Conservation (phyloP, 1,140 invertebrate species). For the Carposina sasakii region DNA sequence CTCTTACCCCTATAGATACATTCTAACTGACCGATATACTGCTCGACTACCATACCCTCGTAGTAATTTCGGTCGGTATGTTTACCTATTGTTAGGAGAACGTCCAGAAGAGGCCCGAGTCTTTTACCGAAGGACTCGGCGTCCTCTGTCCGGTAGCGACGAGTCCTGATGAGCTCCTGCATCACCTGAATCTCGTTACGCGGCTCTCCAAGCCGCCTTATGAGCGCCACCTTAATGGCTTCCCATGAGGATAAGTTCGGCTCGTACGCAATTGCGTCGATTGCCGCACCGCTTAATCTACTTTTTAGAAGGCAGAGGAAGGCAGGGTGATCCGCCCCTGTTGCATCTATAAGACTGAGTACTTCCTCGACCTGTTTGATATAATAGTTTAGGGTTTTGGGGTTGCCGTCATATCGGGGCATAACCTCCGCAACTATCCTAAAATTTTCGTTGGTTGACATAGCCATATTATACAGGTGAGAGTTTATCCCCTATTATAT, state of each 20-base stretch:
- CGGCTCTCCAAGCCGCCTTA: background rate
- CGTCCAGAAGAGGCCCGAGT: background rate
- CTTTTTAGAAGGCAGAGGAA: background rate
- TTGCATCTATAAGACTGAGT: background rate
- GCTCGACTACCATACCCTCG: constrained; percentile 7
- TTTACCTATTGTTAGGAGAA: background rate
- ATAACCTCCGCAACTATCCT: background rate
- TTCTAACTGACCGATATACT: constrained; percentile 1
- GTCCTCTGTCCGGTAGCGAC: background rate
- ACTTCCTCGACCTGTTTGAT: background rate
- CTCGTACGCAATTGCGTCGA: constrained; percentile 7
- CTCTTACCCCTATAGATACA: constrained; percentile 3
- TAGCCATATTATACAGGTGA: constrained; percentile 10
- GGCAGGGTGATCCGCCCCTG: background rate
- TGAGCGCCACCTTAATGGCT: background rate
- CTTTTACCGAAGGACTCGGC: constrained; percentile 4
- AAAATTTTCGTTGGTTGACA: constrained; percentile 1
- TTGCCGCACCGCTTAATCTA: background rate
- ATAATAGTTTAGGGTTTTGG: background rate
- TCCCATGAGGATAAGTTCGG: background rate
- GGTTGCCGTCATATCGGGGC: constrained; percentile 3
- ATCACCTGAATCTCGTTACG: constrained; percentile 8
- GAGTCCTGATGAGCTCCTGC: constrained; percentile 4
- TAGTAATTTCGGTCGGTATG: constrained; percentile 7
- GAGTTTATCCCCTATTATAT: no score